phyloP scores from a whole-genome alignment of 2,113 vertebrate species.

The Uria lomvia region DNA sequence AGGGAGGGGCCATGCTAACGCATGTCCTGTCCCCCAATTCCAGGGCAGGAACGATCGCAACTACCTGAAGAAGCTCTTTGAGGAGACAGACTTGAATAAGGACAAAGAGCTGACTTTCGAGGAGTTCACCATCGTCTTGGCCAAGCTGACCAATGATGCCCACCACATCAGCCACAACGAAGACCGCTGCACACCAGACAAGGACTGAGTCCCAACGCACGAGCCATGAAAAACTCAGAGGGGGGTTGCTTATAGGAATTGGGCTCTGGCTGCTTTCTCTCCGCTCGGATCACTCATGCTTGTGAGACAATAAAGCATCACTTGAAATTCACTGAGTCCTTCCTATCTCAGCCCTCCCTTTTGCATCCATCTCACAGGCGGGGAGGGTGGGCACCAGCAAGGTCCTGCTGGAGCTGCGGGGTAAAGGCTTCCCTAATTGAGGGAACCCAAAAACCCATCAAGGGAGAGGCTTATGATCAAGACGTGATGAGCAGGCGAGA shows the following conservation, averaged over 20 bases:
- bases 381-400: not conserved
- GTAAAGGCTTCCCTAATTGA: not conserved
- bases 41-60: accelerated
- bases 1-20: not conserved
- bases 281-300: not conserved
- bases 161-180: not conserved
- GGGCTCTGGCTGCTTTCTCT: not conserved
- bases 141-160: not conserved
- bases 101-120: not conserved
- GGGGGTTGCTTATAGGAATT: accelerated
- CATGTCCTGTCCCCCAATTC: not conserved
- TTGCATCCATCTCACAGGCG: accelerated
- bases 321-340: not conserved
- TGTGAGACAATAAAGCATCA: conserved; percentile 1
- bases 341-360: not conserved
- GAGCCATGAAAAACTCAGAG: accelerated
- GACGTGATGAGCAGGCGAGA: not conserved
- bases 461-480: too few relatives aligned
- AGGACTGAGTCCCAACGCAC: accelerated
- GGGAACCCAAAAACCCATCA: not conserved
- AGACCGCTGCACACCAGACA: not conserved
- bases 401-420: not conserved
- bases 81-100: not conserved
- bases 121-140: not conserved
- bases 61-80: not conserved